Evolutionary conservation across 2,888 invertebrate species (phyloP).

Genomic region (Hemaris fuciformis): DNA sequence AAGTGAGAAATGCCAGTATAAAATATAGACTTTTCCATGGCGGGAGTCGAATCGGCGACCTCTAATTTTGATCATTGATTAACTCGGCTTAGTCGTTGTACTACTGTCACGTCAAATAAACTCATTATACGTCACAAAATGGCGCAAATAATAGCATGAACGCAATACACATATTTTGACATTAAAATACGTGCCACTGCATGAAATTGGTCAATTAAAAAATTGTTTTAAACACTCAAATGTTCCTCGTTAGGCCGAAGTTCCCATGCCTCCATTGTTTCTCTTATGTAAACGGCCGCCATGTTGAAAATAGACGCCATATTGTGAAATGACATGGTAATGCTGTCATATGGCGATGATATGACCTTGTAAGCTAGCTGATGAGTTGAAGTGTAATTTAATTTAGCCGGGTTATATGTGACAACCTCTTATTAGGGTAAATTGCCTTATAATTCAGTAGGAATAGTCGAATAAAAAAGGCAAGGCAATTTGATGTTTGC

Average conservation of each 20-base stretch:
- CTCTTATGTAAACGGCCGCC: conserved; percentile 14
- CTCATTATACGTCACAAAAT: neutral
- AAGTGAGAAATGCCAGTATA: no score
- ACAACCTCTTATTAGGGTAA: neutral
- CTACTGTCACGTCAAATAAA: neutral
- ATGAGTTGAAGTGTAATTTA: neutral
- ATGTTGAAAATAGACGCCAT: neutral
- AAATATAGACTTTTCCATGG: no score
- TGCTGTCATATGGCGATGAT: neutral
- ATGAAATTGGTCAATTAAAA: conserved; percentile 3
- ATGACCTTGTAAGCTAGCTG: neutral
- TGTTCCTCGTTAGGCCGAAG: neutral
- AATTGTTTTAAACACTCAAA: neutral
- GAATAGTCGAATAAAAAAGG: neutral
- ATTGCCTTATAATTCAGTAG: neutral
- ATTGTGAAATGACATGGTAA: conserved; percentile 4
- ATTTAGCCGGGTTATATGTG: neutral
- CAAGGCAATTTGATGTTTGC: neutral
- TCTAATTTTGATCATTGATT: no score
- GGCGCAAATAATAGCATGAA: neutral
- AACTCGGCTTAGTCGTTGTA: no score
- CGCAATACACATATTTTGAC: neutral
- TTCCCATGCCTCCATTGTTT: conserved; percentile 11
- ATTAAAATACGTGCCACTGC: neutral
- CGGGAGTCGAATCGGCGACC: no score